Evolutionary conservation across 2,113 vertebrate genomes (phyloP).

Genomic region (Arothron firmamentum): DNA sequence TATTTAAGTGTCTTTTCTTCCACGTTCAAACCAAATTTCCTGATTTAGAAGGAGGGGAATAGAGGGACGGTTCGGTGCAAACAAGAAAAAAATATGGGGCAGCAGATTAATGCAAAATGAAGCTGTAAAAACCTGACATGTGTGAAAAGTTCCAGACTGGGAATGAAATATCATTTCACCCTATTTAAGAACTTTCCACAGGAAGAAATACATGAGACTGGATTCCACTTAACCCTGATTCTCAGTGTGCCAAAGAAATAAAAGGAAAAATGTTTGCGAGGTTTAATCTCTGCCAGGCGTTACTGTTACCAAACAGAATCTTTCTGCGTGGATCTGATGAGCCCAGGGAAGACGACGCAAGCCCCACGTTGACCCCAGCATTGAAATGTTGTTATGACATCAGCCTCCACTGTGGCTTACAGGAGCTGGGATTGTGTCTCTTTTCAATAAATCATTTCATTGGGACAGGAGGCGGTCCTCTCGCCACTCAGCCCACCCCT

Average conservation of each 20-base stretch:
- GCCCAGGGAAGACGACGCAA: too few species aligned
- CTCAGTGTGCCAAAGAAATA: constrained; percentile 22
- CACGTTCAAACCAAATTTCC: constrained; percentile 60
- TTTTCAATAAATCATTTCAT: constrained; percentile 66
- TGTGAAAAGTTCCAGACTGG: constrained; percentile 58
- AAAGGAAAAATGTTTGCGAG: constrained; percentile 13
- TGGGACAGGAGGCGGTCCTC: constrained; percentile 65
- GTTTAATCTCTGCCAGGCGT: constrained; percentile 43
- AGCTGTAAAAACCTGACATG: constrained; percentile 54
- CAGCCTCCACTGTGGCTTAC: constrained; percentile 40
- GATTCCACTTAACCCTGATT: constrained; percentile 49
- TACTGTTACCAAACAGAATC: constrained; percentile 33
- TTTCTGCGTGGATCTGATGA: not conserved
- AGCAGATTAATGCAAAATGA: constrained; percentile 58
- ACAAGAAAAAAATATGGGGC: constrained; percentile 50
- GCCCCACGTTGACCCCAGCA: too few species aligned
- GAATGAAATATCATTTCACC: constrained; percentile 49
- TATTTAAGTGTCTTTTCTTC: constrained; percentile 45
- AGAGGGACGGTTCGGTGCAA: constrained; percentile 44
- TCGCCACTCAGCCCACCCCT: constrained; percentile 46
- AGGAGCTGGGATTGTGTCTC: constrained; percentile 61
- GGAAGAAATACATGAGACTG: constrained; percentile 54
- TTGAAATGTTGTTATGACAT: constrained; percentile 26
- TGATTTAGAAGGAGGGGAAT: constrained; percentile 55
- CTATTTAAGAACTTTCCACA: constrained; percentile 63